phyloP scores from a whole-genome alignment of 2,797 vertebrate species.

The Furcifer pardalis region DNA sequence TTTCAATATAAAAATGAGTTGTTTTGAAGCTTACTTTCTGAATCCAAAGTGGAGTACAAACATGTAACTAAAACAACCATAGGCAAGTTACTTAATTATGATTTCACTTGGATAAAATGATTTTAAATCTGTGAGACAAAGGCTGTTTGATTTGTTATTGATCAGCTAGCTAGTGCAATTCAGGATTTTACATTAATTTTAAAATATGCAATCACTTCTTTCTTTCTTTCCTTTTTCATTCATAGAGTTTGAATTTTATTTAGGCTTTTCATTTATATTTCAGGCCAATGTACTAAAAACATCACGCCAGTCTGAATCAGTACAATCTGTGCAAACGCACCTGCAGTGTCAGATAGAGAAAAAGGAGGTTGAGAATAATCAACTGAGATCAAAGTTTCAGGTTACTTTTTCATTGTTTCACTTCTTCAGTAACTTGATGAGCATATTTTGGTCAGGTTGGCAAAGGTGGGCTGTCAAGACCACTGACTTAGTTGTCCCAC shows the following conservation, averaged over 20 bases:
- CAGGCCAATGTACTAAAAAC: slow-evolving; percentile 79
- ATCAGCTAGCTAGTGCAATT: not conserved
- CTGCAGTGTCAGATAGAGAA: slow-evolving; percentile 84
- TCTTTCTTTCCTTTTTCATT: not conserved
- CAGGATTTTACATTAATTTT: not conserved
- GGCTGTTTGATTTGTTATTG: not conserved
- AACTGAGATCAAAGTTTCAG: slow-evolving; percentile 82
- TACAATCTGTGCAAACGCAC: slow-evolving; percentile 79
- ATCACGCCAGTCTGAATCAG: slow-evolving; percentile 75
- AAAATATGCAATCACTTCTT: not conserved
- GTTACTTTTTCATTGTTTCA: slow-evolving; percentile 68
- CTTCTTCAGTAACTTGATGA: slow-evolving; percentile 32
- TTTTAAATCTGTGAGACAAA: not conserved
- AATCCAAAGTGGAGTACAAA: not conserved
- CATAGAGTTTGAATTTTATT: slow-evolving; percentile 17
- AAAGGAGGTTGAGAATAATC: slow-evolving; percentile 85
- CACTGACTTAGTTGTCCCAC: not conserved
- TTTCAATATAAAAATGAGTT: not conserved
- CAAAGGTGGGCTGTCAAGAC: not conserved
- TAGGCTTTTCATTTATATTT: slow-evolving; percentile 47
- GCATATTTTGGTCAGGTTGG: not conserved
- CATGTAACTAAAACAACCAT: not conserved
- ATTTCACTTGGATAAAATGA: not conserved
- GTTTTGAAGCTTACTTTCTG: not conserved
- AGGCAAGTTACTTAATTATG: not conserved